These are phyloP conservation scores for Tolypeutes matacus DNA, from an alignment of 2,797 vertebrate species.

Conservation along the genomic window DNA sequence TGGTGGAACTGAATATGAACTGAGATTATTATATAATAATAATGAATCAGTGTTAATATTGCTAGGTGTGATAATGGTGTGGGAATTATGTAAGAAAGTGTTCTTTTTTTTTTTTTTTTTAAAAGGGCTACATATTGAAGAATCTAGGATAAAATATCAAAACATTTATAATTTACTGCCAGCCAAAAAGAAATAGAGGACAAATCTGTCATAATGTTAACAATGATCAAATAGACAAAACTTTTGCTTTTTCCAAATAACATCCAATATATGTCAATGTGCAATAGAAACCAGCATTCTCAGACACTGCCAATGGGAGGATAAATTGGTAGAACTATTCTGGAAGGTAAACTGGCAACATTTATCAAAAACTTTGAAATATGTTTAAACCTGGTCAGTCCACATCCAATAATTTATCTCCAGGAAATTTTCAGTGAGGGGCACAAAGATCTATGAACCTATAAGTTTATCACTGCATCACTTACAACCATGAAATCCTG, in stretches of 20 bases:
- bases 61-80: not conserved
- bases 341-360: not conserved
- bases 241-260: not conserved
- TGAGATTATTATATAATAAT: not conserved
- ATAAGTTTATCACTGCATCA: not conserved
- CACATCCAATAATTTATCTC: not conserved
- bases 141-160: slow-evolving; percentile 24
- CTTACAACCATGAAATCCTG: not conserved
- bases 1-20: not conserved
- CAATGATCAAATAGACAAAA: slow-evolving; percentile 18
- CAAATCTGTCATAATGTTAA: slow-evolving; percentile 13
- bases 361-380: not conserved
- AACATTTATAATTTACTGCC: not conserved
- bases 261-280: not conserved
- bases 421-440: slow-evolving; percentile 21
- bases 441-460: not conserved
- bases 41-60: not conserved
- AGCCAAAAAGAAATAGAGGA: not conserved
- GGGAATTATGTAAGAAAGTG: not conserved
- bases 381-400: not conserved
- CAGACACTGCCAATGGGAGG: not conserved
- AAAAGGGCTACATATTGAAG: not conserved
- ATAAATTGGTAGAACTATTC: not conserved
- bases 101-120: not conserved
- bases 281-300: not conserved